Evolutionary conservation across 1,140 invertebrate species (phyloP).

Genomic region (Danaus plexippus): DNA sequence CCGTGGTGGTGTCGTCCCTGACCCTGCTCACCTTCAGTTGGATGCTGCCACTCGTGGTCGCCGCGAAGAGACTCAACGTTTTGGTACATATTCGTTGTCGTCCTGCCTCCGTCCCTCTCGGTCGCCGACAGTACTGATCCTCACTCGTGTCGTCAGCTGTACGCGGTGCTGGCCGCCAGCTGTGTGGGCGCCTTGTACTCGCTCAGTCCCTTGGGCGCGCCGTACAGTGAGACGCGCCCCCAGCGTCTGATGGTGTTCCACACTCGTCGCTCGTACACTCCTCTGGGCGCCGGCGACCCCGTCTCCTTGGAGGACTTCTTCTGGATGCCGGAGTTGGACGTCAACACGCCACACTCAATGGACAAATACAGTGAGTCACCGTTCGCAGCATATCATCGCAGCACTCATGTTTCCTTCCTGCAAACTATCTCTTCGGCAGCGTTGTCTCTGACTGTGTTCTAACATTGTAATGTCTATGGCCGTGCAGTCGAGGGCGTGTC

Average conservation of each 20-base stretch:
- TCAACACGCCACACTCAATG: conserved; percentile 78
- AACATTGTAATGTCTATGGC: not conserved
- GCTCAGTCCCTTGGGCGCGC: conserved; percentile 74
- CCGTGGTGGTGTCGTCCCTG: conserved; percentile 28
- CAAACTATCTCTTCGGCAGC: no score
- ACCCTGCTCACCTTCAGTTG: conserved; percentile 32
- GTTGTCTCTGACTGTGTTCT: no score
- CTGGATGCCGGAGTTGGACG: conserved; percentile 84
- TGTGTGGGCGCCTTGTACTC: conserved; percentile 20
- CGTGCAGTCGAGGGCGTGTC: conserved; percentile 41
- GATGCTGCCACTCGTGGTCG: conserved; percentile 39
- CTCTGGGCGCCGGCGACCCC: conserved; percentile 1
- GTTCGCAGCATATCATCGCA: not conserved
- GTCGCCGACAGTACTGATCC: no score
- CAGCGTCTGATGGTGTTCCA: conserved; percentile 77
- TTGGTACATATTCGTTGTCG: conserved; percentile 17
- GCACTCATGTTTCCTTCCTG: no score
- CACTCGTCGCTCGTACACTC: conserved; percentile 41
- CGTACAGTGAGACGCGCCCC: conserved; percentile 80
- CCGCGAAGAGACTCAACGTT: conserved; percentile 11
- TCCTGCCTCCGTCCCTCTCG: no score
- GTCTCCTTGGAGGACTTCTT: conserved; percentile 65
- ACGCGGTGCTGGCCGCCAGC: conserved; percentile 9
- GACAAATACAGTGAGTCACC: conserved; percentile 53
- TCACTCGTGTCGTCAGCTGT: conserved; percentile 10